These are phyloP conservation scores for Hydropsyche tenuis DNA, from an alignment of 1,140 invertebrate species.

Conservation along the genomic window DNA sequence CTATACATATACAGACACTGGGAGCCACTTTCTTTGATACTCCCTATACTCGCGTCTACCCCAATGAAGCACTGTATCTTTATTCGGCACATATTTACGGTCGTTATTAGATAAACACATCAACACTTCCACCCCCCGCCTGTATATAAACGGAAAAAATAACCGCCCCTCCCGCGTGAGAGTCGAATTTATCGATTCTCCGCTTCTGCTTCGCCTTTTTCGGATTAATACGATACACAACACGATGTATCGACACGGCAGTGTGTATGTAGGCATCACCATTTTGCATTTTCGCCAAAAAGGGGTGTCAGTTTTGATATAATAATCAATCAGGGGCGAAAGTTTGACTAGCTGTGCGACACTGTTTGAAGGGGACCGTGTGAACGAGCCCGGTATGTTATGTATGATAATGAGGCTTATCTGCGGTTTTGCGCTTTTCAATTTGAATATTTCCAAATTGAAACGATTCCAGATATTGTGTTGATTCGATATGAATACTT, in stretches of 20 bases:
- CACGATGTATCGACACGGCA: no score
- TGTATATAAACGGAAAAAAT: no score
- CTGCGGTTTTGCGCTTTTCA: no score
- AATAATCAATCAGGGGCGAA: slow-evolving; percentile 22
- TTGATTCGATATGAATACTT: no score
- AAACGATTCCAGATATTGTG: no score
- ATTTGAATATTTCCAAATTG: no score
- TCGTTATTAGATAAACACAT: slow-evolving; percentile 47
- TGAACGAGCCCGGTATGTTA: no score
- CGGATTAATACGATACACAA: slow-evolving; percentile 28
- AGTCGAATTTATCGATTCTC: not conserved
- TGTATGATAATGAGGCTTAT: no score
- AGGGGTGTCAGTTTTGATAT: slow-evolving; percentile 11
- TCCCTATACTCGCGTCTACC: not conserved
- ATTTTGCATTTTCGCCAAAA: not conserved
- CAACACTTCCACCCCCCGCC: slow-evolving; percentile 27
- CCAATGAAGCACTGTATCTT: slow-evolving; percentile 29
- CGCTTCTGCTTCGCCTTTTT: not conserved
- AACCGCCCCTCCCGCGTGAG: no score
- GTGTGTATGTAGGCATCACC: no score
- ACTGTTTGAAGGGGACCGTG: no score
- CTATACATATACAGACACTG: no score
- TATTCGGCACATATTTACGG: slow-evolving; percentile 46
- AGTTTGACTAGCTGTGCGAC: slow-evolving; percentile 15
- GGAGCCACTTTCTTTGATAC: not conserved